Percentiles rank a stretch among this genome's conserved stretches.
Conservation (phyloP, 2,888 invertebrate species). For the Apotomis capreana region DNA sequence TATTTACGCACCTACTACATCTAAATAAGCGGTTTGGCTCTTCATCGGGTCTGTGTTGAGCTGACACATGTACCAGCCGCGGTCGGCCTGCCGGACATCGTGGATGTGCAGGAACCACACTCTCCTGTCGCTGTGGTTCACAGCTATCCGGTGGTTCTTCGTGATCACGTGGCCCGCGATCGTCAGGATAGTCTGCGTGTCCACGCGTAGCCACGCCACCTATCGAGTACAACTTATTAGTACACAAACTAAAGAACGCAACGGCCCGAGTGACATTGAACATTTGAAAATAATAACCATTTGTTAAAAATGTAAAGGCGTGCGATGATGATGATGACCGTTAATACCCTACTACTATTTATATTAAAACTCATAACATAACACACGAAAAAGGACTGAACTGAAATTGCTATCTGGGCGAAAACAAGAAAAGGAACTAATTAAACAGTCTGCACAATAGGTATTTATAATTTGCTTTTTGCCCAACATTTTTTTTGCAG, state of each 20-base stretch:
- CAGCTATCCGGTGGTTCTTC: conserved; percentile 93
- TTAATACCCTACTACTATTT: too few species aligned
- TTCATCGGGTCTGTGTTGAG: conserved; percentile 97
- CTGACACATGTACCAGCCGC: conserved; percentile 97
- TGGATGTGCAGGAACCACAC: conserved; percentile 94
- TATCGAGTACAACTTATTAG: conserved; percentile 56
- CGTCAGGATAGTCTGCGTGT: conserved; percentile 95
- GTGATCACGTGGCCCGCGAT: conserved; percentile 96
- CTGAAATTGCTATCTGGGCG: too few species aligned
- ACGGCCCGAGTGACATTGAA: too few species aligned
- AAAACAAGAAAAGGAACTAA: too few species aligned
- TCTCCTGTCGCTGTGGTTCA: conserved; percentile 92
- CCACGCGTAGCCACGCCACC: conserved; percentile 96
- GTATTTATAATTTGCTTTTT: too few species aligned
- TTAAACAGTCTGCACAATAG: too few species aligned
- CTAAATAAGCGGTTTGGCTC: conserved; percentile 93
- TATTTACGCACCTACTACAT: conserved; percentile 90
- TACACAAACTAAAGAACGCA: not conserved
- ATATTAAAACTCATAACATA: too few species aligned
- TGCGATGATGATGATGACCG: too few species aligned
- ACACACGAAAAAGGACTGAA: too few species aligned
- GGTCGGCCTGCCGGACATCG: conserved; percentile 92
- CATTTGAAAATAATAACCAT: too few species aligned
- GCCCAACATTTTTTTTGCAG: too few species aligned
- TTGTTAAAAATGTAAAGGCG: too few species aligned